These are phyloP conservation scores for Salvelinus alpinus DNA, from an alignment of 2,113 vertebrate genomes.

Conservation along the genomic window DNA sequence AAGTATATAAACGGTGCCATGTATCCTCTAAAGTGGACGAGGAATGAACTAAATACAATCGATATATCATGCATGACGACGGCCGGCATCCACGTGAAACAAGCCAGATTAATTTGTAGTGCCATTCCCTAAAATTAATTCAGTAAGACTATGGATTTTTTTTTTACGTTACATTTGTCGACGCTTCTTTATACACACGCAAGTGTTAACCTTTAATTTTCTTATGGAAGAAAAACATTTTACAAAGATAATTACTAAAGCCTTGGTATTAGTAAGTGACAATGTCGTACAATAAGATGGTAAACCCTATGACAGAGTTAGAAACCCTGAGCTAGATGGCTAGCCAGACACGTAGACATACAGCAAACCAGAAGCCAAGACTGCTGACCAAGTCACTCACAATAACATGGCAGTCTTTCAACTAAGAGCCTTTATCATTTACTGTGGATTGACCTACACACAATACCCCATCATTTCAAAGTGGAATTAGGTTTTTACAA, in stretches of 20 bases:
- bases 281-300: constrained; percentile 30
- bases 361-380: too few relatives aligned
- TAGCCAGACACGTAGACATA: too few relatives aligned
- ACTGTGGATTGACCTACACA: constrained; percentile 11
- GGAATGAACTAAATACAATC: constrained; percentile 51
- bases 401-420: not conserved
- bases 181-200: constrained; percentile 43
- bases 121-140: constrained; percentile 59
- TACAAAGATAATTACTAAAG: constrained; percentile 71
- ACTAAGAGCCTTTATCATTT: constrained; percentile 24
- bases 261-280: constrained; percentile 41
- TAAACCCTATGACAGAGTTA: constrained; percentile 7
- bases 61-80: constrained; percentile 73
- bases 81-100: constrained; percentile 69
- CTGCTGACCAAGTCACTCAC: constrained; percentile 30
- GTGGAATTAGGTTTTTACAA: too few relatives aligned
- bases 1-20: constrained; percentile 6
- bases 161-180: constrained; percentile 54
- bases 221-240: constrained; percentile 72
- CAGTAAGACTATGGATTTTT: constrained; percentile 55
- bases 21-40: too few relatives aligned
- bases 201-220: constrained; percentile 22
- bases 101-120: constrained; percentile 70
- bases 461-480: too few relatives aligned
- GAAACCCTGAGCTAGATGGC: too few relatives aligned